These are phyloP conservation scores for Rhea pennata DNA, from an alignment of 2,113 vertebrate genomes.

Conservation along the genomic window DNA sequence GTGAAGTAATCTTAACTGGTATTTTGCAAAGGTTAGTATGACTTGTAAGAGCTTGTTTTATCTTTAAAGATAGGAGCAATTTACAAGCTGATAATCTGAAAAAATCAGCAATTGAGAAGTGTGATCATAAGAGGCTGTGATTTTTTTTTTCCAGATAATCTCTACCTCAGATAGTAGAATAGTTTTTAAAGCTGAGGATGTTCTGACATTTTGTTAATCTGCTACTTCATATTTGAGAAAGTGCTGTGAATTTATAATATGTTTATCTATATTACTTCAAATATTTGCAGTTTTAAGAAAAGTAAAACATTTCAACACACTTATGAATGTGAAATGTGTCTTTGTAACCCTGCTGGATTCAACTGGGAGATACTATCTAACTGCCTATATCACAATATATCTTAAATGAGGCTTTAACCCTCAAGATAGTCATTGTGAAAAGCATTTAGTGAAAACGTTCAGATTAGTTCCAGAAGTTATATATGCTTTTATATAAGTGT, in stretches of 20 bases:
- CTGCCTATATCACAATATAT: background rate
- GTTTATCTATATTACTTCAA: constrained; percentile 67
- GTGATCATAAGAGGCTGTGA: background rate
- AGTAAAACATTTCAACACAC: constrained; percentile 54
- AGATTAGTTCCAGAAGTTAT: background rate
- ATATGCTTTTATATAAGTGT: background rate
- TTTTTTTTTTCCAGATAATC: constrained; percentile 45
- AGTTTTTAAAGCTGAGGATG: constrained; percentile 49
- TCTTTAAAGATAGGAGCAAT: background rate
- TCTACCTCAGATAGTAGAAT: constrained; percentile 21
- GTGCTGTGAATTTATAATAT: constrained; percentile 68
- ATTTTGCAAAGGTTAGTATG: background rate
- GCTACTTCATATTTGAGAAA: constrained; percentile 48
- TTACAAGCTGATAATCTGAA: constrained; percentile 21
- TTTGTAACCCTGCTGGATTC: constrained; percentile 52
- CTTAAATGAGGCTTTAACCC: constrained; percentile 18
- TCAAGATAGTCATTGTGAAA: background rate
- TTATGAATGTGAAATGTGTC: constrained; percentile 52
- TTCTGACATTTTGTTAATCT: constrained; percentile 69
- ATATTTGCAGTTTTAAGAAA: constrained; percentile 67
- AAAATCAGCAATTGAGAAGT: constrained; percentile 22
- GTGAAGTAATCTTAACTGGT: background rate
- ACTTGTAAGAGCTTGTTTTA: background rate
- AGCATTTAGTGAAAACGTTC: background rate
- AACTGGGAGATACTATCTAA: constrained; percentile 7